A percentile compares a stretch with the other conserved stretches of the same genome.
Conservation (phyloP, 2,797 vertebrate species). For the Schizothorax lantsangensis region DNA sequence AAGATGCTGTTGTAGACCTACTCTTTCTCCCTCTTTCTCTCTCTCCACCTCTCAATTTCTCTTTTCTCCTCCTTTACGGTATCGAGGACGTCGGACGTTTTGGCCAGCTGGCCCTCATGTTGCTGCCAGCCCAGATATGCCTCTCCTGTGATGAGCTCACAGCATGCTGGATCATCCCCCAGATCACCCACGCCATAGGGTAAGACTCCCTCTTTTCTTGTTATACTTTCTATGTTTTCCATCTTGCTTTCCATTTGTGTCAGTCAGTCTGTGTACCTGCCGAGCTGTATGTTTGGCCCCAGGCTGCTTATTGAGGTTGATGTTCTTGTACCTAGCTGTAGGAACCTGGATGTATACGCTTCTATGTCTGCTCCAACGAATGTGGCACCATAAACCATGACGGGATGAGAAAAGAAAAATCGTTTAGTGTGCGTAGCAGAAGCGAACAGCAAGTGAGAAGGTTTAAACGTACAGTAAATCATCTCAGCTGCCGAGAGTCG, state of each 20-base stretch:
- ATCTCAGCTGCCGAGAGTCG: slow-evolving; percentile 16
- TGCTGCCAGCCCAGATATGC: slow-evolving; percentile 67
- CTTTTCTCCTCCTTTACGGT: slow-evolving; percentile 38
- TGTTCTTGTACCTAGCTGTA: slow-evolving; percentile 13
- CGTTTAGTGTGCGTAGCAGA: slow-evolving; percentile 24
- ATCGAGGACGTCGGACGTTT: slow-evolving; percentile 49
- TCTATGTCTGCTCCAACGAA: neutral
- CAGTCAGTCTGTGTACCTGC: neutral
- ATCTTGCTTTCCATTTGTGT: neutral
- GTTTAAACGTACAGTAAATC: slow-evolving; percentile 46
- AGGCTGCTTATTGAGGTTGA: slow-evolving; percentile 12
- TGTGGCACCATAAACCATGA: slow-evolving; percentile 34
- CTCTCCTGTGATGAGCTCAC: slow-evolving; percentile 76
- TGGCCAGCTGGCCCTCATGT: slow-evolving; percentile 48
- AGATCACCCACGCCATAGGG: slow-evolving; percentile 83
- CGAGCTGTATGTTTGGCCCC: slow-evolving; percentile 1
- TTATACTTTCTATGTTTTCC: slow-evolving; percentile 6
- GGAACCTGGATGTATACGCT: neutral
- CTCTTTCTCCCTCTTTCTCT: slow-evolving; percentile 39
- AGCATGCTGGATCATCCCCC: slow-evolving; percentile 84
- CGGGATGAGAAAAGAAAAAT: slow-evolving; percentile 11
- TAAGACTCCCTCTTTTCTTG: slow-evolving; percentile 71
- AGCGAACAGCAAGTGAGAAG: slow-evolving; percentile 28
- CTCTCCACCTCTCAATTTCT: slow-evolving; percentile 28
- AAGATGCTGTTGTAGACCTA: slow-evolving; percentile 52